Percentiles rank a stretch among this genome's conserved stretches.
phyloP scores from a whole-genome alignment of 1,140 invertebrate species.

The Lordiphosa stackelbergi region DNA sequence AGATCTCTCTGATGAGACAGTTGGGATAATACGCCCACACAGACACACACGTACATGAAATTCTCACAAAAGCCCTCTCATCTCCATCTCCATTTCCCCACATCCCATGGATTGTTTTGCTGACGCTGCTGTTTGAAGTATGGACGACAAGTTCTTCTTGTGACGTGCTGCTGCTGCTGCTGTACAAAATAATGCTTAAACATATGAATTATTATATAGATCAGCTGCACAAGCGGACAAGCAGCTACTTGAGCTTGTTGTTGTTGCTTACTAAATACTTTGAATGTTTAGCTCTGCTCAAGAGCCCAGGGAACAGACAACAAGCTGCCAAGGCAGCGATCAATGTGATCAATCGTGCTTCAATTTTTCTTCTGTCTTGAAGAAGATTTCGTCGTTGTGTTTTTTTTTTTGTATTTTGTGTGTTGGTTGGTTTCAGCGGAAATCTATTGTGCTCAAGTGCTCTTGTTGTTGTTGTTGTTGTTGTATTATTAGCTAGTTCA shows the following conservation, averaged over 20 bases:
- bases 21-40: slow-evolving; percentile 23
- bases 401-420: slow-evolving; percentile 19
- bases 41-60: slow-evolving; percentile 5
- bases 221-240: slow-evolving; percentile 53
- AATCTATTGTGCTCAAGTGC: slow-evolving; percentile 71
- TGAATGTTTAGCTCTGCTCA: slow-evolving; percentile 39
- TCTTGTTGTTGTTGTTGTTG: slow-evolving; percentile 37
- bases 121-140: slow-evolving; percentile 64
- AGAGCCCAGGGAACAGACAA: slow-evolving; percentile 15
- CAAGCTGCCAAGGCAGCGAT: slow-evolving; percentile 51
- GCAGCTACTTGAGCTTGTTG: slow-evolving; percentile 58
- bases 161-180: slow-evolving; percentile 27
- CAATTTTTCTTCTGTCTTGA: slow-evolving; percentile 59
- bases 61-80: slow-evolving; percentile 27
- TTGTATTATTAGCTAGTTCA: slow-evolving; percentile 72
- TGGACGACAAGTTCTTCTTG: slow-evolving; percentile 49
- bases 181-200: slow-evolving; percentile 56
- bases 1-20: slow-evolving; percentile 14
- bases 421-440: slow-evolving; percentile 56
- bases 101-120: slow-evolving; percentile 31
- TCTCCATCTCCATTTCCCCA: slow-evolving; percentile 4
- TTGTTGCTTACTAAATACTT: slow-evolving; percentile 55
- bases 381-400: slow-evolving; percentile 29
- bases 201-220: slow-evolving; percentile 71
- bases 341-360: slow-evolving; percentile 73